Evolutionary conservation across 2,888 invertebrate genomes (phyloP), one percentile per base, ranked within the genome.

Genomic region (Nemapogon koenigi): DNA sequence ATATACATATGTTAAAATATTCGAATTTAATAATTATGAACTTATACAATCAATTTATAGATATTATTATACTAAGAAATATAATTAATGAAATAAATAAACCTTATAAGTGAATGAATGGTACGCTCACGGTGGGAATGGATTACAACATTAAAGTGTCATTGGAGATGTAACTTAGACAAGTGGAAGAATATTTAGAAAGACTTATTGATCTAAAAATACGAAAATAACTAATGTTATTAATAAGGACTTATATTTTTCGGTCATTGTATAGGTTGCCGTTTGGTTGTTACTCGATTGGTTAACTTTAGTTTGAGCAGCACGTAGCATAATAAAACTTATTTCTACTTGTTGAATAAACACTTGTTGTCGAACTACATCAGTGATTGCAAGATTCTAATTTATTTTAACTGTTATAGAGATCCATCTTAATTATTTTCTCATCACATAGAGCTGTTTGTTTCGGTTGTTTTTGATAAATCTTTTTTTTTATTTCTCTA

Each of bases 1-100:
- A 78, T 76, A 78, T 78, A 79, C 75, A 78, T 78, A 76, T 79
- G 78, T 78, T 78, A 78, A 78, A 78, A 78, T 78, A 78, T 78
- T 78, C 78, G 78, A 78, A 78, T 78, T 78, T 78, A 78, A 78
- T 78, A 78, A 78, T 78, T 78, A 78, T 75, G 78, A 78, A 78
- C 78, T 78, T 78, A 78, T 78, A 78, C 78, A 78, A 66, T 73
- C 78, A 69, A 78, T 78, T 78, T 78, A 78, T 78, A 78, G 78
- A 76, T 78, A 78, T 76, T 78, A 76, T 72, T 76, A 78, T 78
- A 78, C 72, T 78, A 78, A 78, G 76, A 76, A 72, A 75, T 75
- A 73, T 76, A 75, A 78, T 73, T 75, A 78, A 78, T 71, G 66
- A 75, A 76, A 70, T 71, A 61, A 72, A 72, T 76, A 73, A 76